A percentile compares a stretch with the other conserved stretches of the same genome.
phyloP scores from a whole-genome alignment of 2,113 vertebrate genomes.

The Pteronura brasiliensis region DNA sequence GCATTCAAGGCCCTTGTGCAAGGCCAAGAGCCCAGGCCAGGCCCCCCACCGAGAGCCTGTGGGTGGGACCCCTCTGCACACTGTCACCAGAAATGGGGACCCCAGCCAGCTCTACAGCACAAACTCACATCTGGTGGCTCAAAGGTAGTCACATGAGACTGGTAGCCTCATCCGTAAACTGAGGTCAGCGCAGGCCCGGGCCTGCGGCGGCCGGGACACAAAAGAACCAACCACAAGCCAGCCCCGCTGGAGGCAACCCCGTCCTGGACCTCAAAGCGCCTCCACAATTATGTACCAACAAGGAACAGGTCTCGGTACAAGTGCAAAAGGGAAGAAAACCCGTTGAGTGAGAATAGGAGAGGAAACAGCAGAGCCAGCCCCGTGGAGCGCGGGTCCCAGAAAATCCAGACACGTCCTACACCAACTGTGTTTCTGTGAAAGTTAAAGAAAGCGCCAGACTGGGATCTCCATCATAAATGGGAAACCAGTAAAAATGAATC shows the following conservation, averaged over 20 bases:
- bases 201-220: neutral
- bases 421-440: neutral
- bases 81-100: neutral
- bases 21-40: neutral
- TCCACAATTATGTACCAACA: accelerated
- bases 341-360: neutral
- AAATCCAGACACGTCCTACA: accelerated
- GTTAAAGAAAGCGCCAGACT: neutral
- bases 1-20: neutral
- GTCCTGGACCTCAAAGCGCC: neutral
- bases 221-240: neutral
- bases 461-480: too few species aligned
- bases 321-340: too few species aligned
- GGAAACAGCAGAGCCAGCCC: neutral
- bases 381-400: too few species aligned
- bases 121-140: neutral
- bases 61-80: neutral
- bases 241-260: neutral
- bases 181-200: neutral
- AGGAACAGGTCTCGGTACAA: neutral
- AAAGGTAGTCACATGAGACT: too few species aligned
- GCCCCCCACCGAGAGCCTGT: too few species aligned
- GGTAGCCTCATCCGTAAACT: accelerated
- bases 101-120: neutral
- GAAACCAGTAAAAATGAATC: too few species aligned